These are phyloP conservation scores for Indri indri DNA, from an alignment of 2,113 vertebrate genomes.

Conservation along the genomic window DNA sequence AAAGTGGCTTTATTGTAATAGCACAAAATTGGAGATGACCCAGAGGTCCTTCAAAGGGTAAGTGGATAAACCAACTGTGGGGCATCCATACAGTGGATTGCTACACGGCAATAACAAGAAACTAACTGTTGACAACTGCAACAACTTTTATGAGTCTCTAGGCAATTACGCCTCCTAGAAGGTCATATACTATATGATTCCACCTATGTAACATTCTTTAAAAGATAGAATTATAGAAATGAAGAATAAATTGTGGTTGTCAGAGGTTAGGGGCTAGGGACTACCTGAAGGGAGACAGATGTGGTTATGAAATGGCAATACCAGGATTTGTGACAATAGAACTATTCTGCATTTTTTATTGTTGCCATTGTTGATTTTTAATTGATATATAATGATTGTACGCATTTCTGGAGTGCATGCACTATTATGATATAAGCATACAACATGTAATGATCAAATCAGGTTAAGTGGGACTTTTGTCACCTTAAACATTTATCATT, in stretches of 20 bases:
- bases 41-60: background rate
- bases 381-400: background rate
- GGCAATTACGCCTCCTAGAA: background rate
- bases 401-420: background rate
- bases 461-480: background rate
- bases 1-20: background rate
- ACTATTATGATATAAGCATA: background rate
- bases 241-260: too few species aligned
- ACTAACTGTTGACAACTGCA: background rate
- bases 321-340: background rate
- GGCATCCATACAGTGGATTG: background rate
- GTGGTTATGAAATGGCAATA: background rate
- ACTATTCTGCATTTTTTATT: background rate
- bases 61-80: too few species aligned
- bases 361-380: background rate
- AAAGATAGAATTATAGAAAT: background rate
- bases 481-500: background rate
- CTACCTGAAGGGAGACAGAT: background rate
- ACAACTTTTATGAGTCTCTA: background rate
- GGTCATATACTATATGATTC: background rate
- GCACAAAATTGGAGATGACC: background rate
- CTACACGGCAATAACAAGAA: rapidly evolving
- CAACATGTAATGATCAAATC: background rate
- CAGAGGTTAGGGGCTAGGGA: too few species aligned
- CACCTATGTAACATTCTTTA: background rate